Percentiles rank a stretch among this genome's conserved stretches.
Evolutionary conservation across 2,113 vertebrate species (phyloP).

Genomic region (Melozone crissalis): DNA sequence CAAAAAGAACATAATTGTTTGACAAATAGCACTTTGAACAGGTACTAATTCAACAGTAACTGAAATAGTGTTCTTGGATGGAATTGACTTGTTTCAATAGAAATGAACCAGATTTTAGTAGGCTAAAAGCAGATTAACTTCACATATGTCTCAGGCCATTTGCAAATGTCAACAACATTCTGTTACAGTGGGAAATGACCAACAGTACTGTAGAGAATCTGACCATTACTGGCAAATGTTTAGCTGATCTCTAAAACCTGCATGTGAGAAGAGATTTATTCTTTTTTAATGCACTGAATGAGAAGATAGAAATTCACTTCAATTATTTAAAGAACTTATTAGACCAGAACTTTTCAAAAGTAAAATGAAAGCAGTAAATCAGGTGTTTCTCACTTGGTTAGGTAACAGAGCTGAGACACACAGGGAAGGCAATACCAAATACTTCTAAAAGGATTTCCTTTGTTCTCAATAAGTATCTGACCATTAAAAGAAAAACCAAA

Average conservation of each 20-base stretch:
- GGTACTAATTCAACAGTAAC: neutral
- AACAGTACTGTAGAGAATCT: neutral
- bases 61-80: neutral
- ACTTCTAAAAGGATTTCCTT: neutral
- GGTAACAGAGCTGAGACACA: neutral
- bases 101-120: conserved; percentile 8
- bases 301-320: neutral
- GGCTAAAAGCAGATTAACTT: conserved; percentile 3
- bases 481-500: neutral
- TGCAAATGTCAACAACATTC: neutral
- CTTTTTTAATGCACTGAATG: neutral
- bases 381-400: neutral
- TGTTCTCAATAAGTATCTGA: neutral
- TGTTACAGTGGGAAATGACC: neutral
- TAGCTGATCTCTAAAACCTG: neutral
- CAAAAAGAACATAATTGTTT: neutral
- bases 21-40: conserved; percentile 8
- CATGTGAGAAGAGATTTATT: neutral
- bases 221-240: neutral
- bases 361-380: neutral
- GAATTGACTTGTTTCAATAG: neutral
- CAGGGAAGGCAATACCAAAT: neutral
- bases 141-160: neutral
- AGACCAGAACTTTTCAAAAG: neutral
- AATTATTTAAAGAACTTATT: neutral